A percentile compares a stretch with the other conserved stretches of the same genome.
Conservation (phyloP, 2,888 invertebrate genomes). For the Oligia latruncula region DNA sequence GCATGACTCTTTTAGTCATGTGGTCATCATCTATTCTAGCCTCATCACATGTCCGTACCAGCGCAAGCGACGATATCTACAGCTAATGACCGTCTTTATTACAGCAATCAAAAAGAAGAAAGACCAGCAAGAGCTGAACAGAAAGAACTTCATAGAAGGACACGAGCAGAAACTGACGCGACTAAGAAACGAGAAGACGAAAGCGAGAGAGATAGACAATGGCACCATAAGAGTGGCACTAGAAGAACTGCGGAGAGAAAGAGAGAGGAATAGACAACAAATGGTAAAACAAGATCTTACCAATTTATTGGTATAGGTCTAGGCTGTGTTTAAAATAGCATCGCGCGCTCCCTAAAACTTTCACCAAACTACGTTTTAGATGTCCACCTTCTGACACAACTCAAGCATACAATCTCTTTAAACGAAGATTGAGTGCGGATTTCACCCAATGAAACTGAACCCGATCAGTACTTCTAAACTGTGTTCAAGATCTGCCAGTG, state of each 20-base stretch:
- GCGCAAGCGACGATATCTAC: background rate
- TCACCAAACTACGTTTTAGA: background rate
- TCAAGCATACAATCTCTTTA: background rate
- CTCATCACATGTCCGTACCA: no score
- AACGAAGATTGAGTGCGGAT: no score
- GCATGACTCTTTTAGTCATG: no score
- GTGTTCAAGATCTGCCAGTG: no score
- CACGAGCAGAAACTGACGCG: slow-evolving; percentile 76
- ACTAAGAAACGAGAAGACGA: slow-evolving; percentile 74
- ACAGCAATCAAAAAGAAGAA: slow-evolving; percentile 83
- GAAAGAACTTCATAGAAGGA: slow-evolving; percentile 82
- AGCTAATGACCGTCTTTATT: slow-evolving; percentile 35
- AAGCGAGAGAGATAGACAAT: slow-evolving; percentile 79
- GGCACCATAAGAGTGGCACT: slow-evolving; percentile 76
- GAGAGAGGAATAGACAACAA: slow-evolving; percentile 73
- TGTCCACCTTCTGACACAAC: background rate
- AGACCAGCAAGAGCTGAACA: slow-evolving; percentile 81
- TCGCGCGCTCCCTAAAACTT: background rate
- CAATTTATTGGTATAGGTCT: background rate
- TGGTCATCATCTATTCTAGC: no score
- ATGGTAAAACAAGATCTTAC: slow-evolving; percentile 69
- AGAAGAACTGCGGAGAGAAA: slow-evolving; percentile 77
- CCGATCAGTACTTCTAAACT: no score
- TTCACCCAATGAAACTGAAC: no score
- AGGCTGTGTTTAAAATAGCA: background rate